Evolutionary conservation across 2,113 vertebrate genomes (phyloP).

Genomic region (Aleadryas rufinucha): DNA sequence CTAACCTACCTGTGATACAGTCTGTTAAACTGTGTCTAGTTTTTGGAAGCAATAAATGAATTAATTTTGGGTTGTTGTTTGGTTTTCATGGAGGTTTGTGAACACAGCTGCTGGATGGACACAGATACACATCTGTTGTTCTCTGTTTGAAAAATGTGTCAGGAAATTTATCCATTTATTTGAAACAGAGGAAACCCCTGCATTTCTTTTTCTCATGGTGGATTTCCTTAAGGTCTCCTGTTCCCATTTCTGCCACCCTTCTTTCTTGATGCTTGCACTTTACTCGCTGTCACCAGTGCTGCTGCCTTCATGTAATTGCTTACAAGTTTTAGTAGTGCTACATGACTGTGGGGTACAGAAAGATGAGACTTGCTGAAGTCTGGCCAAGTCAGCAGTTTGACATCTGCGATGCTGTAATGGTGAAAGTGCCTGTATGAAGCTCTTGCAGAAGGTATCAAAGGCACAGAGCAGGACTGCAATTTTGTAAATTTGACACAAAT

Average conservation of each 20-base stretch:
- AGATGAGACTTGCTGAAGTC: neutral
- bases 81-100: neutral
- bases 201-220: neutral
- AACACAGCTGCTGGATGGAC: neutral
- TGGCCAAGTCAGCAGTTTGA: neutral
- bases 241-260: neutral
- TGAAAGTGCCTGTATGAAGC: neutral
- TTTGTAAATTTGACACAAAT: neutral
- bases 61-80: neutral
- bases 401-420: accelerated
- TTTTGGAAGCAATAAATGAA: neutral
- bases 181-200: neutral
- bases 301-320: neutral
- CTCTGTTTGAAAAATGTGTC: neutral
- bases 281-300: neutral
- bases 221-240: neutral
- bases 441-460: neutral
- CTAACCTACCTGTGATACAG: neutral
- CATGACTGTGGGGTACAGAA: neutral
- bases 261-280: neutral
- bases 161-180: accelerated
- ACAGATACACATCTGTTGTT: neutral
- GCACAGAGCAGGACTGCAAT: neutral
- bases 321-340: neutral
- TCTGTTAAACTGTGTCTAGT: neutral